Base-by-base conservation (phyloP, 2,113 vertebrate genomes). In the Pelobates fuscus region DNA sequence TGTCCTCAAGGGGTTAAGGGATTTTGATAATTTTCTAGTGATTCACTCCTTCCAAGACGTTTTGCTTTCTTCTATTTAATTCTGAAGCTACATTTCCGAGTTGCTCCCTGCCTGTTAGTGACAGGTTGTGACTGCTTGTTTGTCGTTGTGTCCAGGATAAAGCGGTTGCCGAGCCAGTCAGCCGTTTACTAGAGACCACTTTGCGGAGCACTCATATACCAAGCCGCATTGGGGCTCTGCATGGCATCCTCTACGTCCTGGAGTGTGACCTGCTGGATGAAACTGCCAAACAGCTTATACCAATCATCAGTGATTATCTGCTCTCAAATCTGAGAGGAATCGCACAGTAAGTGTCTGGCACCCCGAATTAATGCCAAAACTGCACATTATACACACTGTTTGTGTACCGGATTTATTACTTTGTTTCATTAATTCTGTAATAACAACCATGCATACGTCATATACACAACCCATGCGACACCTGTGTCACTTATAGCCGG, bases 201-300 rank as follows among this genome's bases (percentile, higher is more conserved):
- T 88, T 99, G 1, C 88, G 96, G 25, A 98, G 96, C 84, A 94
- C 94, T 44, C 95, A 99, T 59, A 90, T 99, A 83, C 96, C 97
- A 26, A 97, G 94, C 82, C 91, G 92, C 11, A 92, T 98, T 54
- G 97, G 96, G 21, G 97, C 97, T 1, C 91, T 99, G 55, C 97
- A 99, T 2, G 97, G 97, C 15, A 83, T 94, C 46, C 92, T 99
- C 0, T 99, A 99, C 0, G 92, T 98, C 80, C 88, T 99, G 61
- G 97, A 99, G 81, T 99, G 97, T 29, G 97, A 99, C 83, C 87
- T 99, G 20, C 90, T 98, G 10, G 97, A 99, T 0, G 97, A 99
- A 77, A 98, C 97, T 0, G 96, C 94, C 0, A 95, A 94, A 77
- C 96, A 98, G 46, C 95, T 99, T 17, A 90, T 99, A 71, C 97